phyloP scores from a whole-genome alignment of 37 sponge, comb jelly and placozoan species.

The Aphrocallistes beatrix region DNA sequence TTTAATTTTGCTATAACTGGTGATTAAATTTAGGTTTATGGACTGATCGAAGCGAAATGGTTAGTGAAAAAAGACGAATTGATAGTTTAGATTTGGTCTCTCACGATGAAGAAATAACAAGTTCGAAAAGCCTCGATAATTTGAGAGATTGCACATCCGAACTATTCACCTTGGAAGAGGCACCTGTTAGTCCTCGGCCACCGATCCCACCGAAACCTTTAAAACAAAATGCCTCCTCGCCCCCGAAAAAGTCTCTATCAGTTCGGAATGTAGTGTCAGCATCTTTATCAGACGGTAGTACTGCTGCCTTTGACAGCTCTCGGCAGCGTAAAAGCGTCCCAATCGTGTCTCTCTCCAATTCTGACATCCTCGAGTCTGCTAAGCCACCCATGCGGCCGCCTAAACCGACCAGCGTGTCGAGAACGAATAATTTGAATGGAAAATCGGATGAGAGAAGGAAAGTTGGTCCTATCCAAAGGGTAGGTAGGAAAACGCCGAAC shows the following conservation, averaged over 20 bases:
- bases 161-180: neutral
- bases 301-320: neutral
- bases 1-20: too few species aligned
- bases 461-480: too few species aligned
- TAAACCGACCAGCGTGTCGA: neutral
- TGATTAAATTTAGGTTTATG: too few species aligned
- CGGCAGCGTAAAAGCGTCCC: neutral
- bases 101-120: neutral
- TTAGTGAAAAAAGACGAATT: neutral
- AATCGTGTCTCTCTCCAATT: neutral
- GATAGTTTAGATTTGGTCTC: neutral
- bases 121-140: neutral
- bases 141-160: neutral
- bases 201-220: neutral
- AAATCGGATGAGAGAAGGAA: too few species aligned
- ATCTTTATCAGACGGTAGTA: neutral
- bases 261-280: too few species aligned
- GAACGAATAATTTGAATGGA: too few species aligned
- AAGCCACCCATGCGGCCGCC: slow-evolving; percentile 1
- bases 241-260: too few species aligned
- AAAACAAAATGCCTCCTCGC: neutral
- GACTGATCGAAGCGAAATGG: too few species aligned
- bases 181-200: neutral
- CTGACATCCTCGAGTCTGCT: neutral
- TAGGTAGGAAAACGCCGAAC: neutral